phyloP scores from a whole-genome alignment of 2,888 invertebrate genomes.

The Spialia ferax region DNA sequence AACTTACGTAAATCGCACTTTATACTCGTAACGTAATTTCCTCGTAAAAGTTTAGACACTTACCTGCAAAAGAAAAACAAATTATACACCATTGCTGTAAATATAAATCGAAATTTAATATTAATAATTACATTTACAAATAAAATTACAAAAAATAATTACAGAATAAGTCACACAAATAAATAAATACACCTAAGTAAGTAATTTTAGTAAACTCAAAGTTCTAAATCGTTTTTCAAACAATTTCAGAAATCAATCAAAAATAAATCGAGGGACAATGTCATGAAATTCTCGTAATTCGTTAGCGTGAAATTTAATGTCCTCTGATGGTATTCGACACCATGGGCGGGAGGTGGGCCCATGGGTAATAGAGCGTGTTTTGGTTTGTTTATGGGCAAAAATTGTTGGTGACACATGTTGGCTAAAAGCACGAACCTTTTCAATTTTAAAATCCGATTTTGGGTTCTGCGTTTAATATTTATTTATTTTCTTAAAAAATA shows the following conservation, averaged over 20 bases:
- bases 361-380: slow-evolving; percentile 53
- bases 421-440: not conserved
- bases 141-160: no score
- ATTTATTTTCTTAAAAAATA: no score
- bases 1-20: no score
- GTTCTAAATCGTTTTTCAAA: not conserved
- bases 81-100: no score
- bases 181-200: no score
- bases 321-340: slow-evolving; percentile 62
- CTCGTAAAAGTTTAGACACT: not conserved
- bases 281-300: slow-evolving; percentile 70
- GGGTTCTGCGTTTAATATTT: not conserved
- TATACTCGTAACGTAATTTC: no score
- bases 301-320: slow-evolving; percentile 73
- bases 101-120: no score
- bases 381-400: slow-evolving; percentile 34
- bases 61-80: not conserved
- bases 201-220: no score
- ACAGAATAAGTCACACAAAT: no score
- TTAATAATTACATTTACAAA: not conserved
- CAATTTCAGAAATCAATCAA: not conserved
- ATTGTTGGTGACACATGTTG: slow-evolving; percentile 35
- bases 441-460: not conserved
- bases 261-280: slow-evolving; percentile 40
- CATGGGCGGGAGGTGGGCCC: slow-evolving; percentile 51